Base-by-base conservation (phyloP, 1,140 invertebrate genomes). In the Cyclina sinensis region DNA sequence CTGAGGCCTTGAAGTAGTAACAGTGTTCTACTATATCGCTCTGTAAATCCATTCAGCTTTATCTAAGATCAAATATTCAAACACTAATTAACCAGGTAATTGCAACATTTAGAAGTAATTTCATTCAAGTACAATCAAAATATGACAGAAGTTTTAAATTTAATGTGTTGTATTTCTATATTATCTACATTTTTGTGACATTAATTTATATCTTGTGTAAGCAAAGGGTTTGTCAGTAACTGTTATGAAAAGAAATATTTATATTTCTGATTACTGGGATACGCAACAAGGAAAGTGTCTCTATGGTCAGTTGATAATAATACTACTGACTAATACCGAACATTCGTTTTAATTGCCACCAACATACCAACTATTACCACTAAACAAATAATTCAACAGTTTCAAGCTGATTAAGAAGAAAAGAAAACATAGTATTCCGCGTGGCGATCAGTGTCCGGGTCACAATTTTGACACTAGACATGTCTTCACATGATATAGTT, bases 131-230 rank as follows among this genome's bases (percentile, higher is more conserved):
- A 27, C 57, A 62, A 57, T 21, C 18, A 57, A 62, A 27, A 1
- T 62, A 62, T 62, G 57, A 62, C 57, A 62, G 24, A 62, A 24
- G 24, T 62, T 62, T 27, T 27, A 62, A 27, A 27, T 27, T 27
- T 27, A 62, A 27, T n/a, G 57, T 62, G 57, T 62, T 62, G 27
- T 7, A 62, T 62, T 24, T 27, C 5, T 27, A 21, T 27, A 62
- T 62, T 27, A 62, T 62, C 57, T 62, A 62, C 57, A 62, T 24
- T 62, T 62, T 62, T 62, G n/a, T 62, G 24, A 62, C 24, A 62
- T 62, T 62, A 62, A 62, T 21, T 62, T n/a, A 9, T 27, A 62
- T 27, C 57, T n/a, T 62, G 24, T 27, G 24, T 27, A 62, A 62
- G 57, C 57, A 62, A 62, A 27, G 57, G 4, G 14, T 24, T 3